These are phyloP conservation scores for Oncorhynchus masou DNA, from an alignment of 2,113 vertebrate genomes.

Conservation along the genomic window DNA sequence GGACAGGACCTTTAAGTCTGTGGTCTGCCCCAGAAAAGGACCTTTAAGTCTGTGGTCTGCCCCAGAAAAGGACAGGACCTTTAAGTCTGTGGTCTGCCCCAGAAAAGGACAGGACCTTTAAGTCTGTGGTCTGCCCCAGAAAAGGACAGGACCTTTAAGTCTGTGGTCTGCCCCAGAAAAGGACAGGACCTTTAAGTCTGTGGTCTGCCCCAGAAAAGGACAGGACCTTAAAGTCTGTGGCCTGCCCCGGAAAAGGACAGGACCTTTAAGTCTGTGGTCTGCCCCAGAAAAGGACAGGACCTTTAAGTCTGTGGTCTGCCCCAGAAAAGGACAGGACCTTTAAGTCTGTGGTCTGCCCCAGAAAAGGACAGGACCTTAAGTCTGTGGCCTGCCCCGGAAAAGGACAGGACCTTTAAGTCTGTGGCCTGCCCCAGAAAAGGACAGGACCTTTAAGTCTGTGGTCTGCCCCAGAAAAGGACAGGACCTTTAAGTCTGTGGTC, in stretches of 20 bases:
- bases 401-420: background rate
- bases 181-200: background rate
- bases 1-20: slow-evolving; percentile 61
- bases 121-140: too few relatives aligned
- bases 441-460: background rate
- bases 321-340: too few relatives aligned
- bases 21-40: background rate
- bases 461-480: too few relatives aligned
- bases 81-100: too few relatives aligned
- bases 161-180: slow-evolving; percentile 23
- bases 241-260: too few relatives aligned
- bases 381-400: too few relatives aligned
- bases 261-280: slow-evolving; percentile 10
- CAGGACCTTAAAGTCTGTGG: too few relatives aligned
- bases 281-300: slow-evolving; percentile 35
- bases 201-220: too few relatives aligned
- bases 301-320: slow-evolving; percentile 54
- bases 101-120: too few relatives aligned
- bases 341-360: too few relatives aligned
- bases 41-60: too few relatives aligned
- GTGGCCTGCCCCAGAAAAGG: slow-evolving; percentile 18
- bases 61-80: background rate
- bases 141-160: background rate
- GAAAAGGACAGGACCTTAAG: background rate
- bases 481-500: slow-evolving; percentile 10